A percentile compares a stretch with the other conserved stretches of the same genome.
These are phyloP conservation scores for Corythornis leucogaster DNA, from an alignment of 2,797 vertebrate species.

Conservation along the genomic window DNA sequence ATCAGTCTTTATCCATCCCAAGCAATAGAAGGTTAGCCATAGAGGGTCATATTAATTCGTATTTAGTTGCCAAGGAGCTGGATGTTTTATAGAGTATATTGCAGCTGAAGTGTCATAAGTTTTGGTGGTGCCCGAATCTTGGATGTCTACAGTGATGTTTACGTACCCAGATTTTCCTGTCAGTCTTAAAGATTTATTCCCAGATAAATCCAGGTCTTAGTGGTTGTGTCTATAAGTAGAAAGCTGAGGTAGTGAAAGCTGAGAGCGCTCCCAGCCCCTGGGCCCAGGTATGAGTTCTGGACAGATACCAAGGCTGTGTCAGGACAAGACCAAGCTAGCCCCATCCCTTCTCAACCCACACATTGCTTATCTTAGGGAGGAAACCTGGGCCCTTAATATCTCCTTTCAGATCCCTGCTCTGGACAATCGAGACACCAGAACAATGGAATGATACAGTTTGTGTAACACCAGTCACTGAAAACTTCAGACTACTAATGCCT, in stretches of 20 bases:
- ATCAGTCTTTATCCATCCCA: not conserved
- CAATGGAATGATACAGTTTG: not conserved
- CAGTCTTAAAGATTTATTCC: not conserved
- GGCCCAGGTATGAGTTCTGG: not conserved
- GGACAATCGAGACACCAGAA: not conserved
- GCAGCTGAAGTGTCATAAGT: not conserved
- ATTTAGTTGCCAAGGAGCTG: not conserved
- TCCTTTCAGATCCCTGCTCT: not conserved
- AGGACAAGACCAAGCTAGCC: not conserved
- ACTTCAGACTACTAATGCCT: accelerated
- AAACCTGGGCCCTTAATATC: not conserved
- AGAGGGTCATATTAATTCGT: not conserved
- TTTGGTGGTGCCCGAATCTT: not conserved
- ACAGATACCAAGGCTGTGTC: not conserved
- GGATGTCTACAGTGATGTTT: not conserved
- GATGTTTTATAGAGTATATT: not conserved
- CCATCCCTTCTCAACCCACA: not conserved
- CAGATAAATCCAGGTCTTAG: not conserved
- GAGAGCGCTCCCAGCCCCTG: not conserved
- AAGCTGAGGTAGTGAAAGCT: not conserved
- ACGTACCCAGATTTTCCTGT: not conserved
- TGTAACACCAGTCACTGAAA: not conserved
- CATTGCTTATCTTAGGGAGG: not conserved
- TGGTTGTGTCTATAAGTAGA: not conserved
- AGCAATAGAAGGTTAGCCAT: not conserved